Evolutionary conservation across 2,888 invertebrate genomes (phyloP).

Genomic region (Epistrophe eligans): DNA sequence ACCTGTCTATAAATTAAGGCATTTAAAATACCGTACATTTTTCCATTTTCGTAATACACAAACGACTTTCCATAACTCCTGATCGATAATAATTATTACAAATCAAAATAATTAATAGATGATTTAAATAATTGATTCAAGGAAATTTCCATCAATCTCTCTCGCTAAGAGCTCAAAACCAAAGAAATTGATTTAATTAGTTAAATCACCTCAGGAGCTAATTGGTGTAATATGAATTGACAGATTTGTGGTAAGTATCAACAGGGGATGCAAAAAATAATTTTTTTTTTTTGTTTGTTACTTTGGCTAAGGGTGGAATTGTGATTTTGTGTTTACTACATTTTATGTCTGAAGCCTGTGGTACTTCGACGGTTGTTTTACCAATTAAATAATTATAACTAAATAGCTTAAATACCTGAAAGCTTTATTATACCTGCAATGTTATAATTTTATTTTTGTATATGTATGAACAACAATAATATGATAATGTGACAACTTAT

Average conservation of each 20-base stretch:
- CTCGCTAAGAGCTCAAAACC: background rate
- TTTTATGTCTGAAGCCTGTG: background rate
- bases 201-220: conserved; percentile 16
- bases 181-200: conserved; percentile 44
- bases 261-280: background rate
- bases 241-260: conserved; percentile 19
- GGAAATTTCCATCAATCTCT: background rate
- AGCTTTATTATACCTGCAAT: no score
- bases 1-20: no score
- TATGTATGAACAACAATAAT: no score
- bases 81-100: background rate
- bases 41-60: background rate
- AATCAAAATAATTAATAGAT: background rate
- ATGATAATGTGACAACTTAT: no score
- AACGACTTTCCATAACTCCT: background rate
- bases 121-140: conserved; percentile 9
- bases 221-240: conserved; percentile 34
- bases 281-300: background rate
- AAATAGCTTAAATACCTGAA: no score
- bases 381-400: no score
- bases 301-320: background rate
- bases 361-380: no score
- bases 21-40: background rate
- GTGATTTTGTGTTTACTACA: background rate
- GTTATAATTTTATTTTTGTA: no score